A percentile compares a stretch with the other conserved stretches of the same genome.
Evolutionary conservation across 2,113 vertebrate species (phyloP).

Genomic region (Notarius quadriscutis): DNA sequence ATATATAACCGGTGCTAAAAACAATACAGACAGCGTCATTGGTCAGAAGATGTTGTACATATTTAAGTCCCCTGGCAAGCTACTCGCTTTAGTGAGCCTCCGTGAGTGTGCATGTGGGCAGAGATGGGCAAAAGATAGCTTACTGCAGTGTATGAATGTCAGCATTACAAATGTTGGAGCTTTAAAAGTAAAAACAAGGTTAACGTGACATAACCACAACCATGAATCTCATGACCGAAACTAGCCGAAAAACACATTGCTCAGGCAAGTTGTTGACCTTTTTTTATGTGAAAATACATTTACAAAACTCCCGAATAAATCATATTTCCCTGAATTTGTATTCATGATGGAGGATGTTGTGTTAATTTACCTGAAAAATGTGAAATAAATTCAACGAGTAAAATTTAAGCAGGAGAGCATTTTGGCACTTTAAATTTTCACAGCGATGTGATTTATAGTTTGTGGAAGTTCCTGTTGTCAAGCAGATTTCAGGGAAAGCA

Average conservation of each 20-base stretch:
- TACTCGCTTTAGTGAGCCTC: neutral
- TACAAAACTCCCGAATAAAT: neutral
- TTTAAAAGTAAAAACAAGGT: neutral
- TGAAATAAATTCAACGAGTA: neutral
- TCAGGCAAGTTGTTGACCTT: neutral
- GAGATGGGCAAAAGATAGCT: neutral
- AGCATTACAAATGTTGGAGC: neutral
- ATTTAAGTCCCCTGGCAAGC: neutral
- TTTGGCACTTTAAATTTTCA: neutral
- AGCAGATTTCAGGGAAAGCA: neutral
- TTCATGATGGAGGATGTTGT: neutral
- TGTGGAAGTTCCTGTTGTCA: neutral
- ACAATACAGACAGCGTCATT: conserved; percentile 10
- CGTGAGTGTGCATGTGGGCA: neutral
- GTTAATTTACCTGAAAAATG: neutral
- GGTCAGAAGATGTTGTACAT: neutral
- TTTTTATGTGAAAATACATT: neutral
- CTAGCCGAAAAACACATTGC: neutral
- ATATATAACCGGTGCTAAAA: conserved; percentile 44
- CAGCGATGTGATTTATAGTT: neutral
- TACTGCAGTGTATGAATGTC: neutral
- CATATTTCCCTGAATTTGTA: neutral
- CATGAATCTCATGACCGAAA: neutral
- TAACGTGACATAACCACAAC: neutral
- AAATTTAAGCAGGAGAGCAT: neutral